Evolutionary conservation across 2,888 invertebrate species (phyloP).

Genomic region (Andrena marginata): DNA sequence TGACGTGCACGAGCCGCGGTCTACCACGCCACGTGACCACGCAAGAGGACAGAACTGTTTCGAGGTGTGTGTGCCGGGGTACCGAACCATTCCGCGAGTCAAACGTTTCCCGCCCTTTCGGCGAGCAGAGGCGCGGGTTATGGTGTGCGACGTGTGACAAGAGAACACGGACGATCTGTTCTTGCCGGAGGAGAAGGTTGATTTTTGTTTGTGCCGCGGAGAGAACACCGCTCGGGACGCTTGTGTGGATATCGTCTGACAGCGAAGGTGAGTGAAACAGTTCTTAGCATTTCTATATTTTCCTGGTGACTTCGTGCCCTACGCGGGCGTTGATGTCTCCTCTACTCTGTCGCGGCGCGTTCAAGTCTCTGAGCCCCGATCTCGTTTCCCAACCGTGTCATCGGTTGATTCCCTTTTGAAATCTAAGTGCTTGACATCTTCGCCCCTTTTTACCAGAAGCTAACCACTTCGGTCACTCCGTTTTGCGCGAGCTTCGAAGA

Average conservation of each 20-base stretch:
- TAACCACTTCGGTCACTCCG: neutral
- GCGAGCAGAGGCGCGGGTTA: slow-evolving; percentile 24
- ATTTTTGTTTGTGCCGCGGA: slow-evolving; percentile 39
- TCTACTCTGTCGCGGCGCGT: neutral
- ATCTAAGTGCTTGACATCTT: neutral
- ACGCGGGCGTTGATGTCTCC: slow-evolving; percentile 37
- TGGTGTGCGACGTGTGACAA: slow-evolving; percentile 60
- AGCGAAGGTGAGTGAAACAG: slow-evolving; percentile 52
- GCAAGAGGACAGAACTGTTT: slow-evolving; percentile 18
- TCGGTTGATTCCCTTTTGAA: neutral
- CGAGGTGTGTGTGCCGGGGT: slow-evolving; percentile 35
- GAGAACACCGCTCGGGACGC: slow-evolving; percentile 23
- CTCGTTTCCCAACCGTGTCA: neutral
- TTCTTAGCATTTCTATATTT: neutral
- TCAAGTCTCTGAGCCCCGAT: slow-evolving; percentile 8
- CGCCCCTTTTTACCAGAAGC: neutral
- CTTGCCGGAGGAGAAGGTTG: slow-evolving; percentile 9
- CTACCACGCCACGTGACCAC: slow-evolving; percentile 52
- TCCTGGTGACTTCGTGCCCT: neutral
- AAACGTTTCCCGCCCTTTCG: neutral
- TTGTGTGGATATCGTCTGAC: slow-evolving; percentile 53
- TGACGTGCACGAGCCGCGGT: slow-evolving; percentile 4
- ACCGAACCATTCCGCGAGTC: slow-evolving; percentile 20
- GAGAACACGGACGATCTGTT: slow-evolving; percentile 50
- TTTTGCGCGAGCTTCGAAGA: neutral